Conservation (phyloP, 1,140 invertebrate genomes). For the Lordiphosa clarofinis region DNA sequence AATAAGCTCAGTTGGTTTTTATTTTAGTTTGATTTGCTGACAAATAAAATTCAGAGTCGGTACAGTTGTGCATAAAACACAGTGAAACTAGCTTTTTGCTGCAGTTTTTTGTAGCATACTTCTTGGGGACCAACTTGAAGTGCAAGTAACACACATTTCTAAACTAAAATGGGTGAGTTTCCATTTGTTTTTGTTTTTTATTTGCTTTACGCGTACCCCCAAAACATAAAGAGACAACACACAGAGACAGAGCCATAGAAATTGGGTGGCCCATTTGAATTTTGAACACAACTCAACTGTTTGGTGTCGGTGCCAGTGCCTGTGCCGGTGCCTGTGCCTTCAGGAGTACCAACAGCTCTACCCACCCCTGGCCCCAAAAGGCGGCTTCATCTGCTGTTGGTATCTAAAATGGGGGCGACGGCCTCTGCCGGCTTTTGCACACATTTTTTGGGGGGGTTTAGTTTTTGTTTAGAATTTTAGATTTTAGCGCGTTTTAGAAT, state of each 20-base stretch:
- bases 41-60: conserved; percentile 9
- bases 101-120: conserved; percentile 20
- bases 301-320: too few species aligned
- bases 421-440: too few species aligned
- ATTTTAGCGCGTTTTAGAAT: conserved; percentile 78
- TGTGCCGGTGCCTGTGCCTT: too few species aligned
- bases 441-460: conserved; percentile 6
- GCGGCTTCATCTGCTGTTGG: too few species aligned
- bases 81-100: conserved; percentile 18
- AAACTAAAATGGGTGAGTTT: conserved; percentile 5
- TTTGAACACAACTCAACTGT: too few species aligned
- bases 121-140: background rate
- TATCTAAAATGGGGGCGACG: too few species aligned
- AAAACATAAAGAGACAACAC: background rate
- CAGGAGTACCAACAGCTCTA: too few species aligned
- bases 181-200: conserved; percentile 36
- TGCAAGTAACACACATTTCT: conserved; percentile 24
- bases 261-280: background rate
- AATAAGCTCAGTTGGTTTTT: conserved; percentile 8
- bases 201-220: conserved; percentile 7
- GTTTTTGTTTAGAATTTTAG: conserved; percentile 75
- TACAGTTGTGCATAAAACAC: conserved; percentile 66
- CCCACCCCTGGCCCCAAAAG: too few species aligned
- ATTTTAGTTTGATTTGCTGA: conserved; percentile 65
- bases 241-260: background rate